A percentile compares a stretch with the other conserved stretches of the same genome.
Conservation (phyloP, 2,888 invertebrate species). For the Andrena bucephala region DNA sequence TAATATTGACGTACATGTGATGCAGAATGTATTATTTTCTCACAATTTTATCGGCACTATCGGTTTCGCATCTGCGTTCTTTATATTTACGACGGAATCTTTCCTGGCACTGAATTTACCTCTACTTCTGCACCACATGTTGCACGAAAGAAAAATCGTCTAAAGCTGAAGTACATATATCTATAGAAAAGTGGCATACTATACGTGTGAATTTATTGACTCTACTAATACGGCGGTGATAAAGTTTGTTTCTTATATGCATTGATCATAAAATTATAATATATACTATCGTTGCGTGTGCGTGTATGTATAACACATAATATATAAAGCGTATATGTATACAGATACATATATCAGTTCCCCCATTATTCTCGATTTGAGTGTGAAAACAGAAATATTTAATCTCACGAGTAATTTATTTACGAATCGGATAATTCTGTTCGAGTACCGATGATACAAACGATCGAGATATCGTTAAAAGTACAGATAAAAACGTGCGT, state of each 20-base stretch:
- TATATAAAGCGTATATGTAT: slow-evolving; percentile 62
- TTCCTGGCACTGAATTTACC: slow-evolving; percentile 39
- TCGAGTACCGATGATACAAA: slow-evolving; percentile 44
- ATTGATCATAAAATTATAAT: slow-evolving; percentile 61
- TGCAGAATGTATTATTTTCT: slow-evolving; percentile 60
- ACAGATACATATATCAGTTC: slow-evolving; percentile 56
- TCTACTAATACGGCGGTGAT: slow-evolving; percentile 56
- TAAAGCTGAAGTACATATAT: slow-evolving; percentile 49
- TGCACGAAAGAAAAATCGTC: slow-evolving; percentile 43
- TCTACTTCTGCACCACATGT: slow-evolving; percentile 64
- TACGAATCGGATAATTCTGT: slow-evolving; percentile 51
- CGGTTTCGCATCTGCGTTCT: slow-evolving; percentile 35
- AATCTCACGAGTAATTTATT: slow-evolving; percentile 65
- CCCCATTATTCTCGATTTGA: slow-evolving; percentile 57
- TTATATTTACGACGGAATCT: slow-evolving; percentile 46
- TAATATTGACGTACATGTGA: slow-evolving; percentile 62
- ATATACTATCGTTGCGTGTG: slow-evolving; percentile 54
- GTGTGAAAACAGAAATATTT: slow-evolving; percentile 58
- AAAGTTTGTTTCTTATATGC: slow-evolving; percentile 63
- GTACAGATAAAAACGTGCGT: slow-evolving; percentile 40
- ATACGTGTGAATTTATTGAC: slow-evolving; percentile 62
- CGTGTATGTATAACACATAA: slow-evolving; percentile 57
- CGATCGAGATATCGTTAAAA: slow-evolving; percentile 43
- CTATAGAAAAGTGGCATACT: slow-evolving; percentile 56
- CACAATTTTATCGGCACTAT: slow-evolving; percentile 52